A percentile compares a stretch with the other conserved stretches of the same genome.
Conservation (phyloP, 2,888 invertebrate genomes). For the Ypsolopha sequella region DNA sequence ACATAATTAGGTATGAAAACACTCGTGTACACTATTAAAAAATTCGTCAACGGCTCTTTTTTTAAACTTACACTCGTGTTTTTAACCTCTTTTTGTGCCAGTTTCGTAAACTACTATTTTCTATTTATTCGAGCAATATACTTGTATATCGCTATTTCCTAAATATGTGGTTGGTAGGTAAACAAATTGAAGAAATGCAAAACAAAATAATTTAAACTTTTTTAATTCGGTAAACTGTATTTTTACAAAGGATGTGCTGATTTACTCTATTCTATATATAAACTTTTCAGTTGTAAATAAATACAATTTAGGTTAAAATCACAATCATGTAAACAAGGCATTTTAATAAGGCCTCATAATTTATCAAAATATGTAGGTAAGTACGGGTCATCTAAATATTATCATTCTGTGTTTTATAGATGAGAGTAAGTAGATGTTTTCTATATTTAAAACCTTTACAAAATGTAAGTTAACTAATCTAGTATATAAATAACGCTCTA, state of each 20-base stretch:
- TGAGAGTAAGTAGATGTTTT: too few relatives aligned
- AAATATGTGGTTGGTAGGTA: too few relatives aligned
- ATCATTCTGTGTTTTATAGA: not conserved
- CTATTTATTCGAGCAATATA: too few relatives aligned
- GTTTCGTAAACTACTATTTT: too few relatives aligned
- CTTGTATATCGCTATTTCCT: too few relatives aligned
- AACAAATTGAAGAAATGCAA: conserved; percentile 10
- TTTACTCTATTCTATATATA: conserved; percentile 1
- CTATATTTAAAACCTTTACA: not conserved
- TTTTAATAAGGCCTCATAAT: not conserved
- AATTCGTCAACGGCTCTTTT: too few relatives aligned
- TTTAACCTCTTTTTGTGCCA: too few relatives aligned
- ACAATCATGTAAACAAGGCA: conserved; percentile 1
- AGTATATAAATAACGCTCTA: conserved; percentile 1
- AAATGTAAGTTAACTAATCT: not conserved
- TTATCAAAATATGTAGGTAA: not conserved
- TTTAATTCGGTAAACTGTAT: conserved; percentile 43
- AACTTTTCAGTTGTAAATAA: conserved; percentile 5
- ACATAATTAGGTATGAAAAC: too few relatives aligned
- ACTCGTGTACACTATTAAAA: too few relatives aligned
- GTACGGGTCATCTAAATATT: not conserved
- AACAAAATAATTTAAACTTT: conserved; percentile 26
- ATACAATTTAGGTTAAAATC: conserved; percentile 3
- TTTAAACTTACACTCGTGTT: too few relatives aligned
- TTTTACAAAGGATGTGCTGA: conserved; percentile 26